Evolutionary conservation across 2,797 vertebrate genomes (phyloP), one percentile per base, ranked within the genome.

Genomic region (Sebastes cheni): DNA sequence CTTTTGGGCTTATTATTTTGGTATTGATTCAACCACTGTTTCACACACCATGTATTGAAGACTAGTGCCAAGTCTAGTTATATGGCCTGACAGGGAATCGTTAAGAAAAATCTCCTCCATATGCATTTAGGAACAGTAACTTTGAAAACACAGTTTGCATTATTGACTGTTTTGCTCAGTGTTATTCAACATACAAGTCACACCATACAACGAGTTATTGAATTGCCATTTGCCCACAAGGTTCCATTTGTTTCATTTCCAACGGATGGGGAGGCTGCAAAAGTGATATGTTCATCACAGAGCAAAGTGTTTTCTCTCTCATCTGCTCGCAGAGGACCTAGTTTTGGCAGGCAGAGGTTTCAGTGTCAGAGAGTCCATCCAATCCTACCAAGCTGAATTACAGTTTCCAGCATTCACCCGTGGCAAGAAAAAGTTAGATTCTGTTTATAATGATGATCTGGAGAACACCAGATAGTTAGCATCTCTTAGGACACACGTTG

Each of bases 21-120:
- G 8, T 25, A 30, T 25, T 25, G 32, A 71, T 32, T 65, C 34
- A 3, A 56, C 18, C 23, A 62, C 67, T 18, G 32, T 42, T 30
- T 67, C 36, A 50, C 67, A 71, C 52, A 75, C 32, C 25, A 65
- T 82, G 18, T 54, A 77, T 42, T 77, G 50, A 36, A 67, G 34
- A 56, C 50, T 75, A 25, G 50, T 75, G 20, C 9, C 50, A n/a
- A 52, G 20, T 29, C 60, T 75, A 50, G 67, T 76, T 4, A 11
- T 60, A 10, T 77, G 74, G 55, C 68, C 61, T 67, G 68, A 60
- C 4, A 52, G 55, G 25, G 54, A 75, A 67, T 75, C 32, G 6
- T 50, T 75, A 67, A 46, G 50, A 52, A 52, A 52, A 39, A 67
- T 59, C 20, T 30, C 30, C 58, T 67, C 64, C 64, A 8, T 67